Evolutionary conservation across 1,140 invertebrate species (phyloP), one percentile per base, ranked within the genome.

Genomic region (Bacillus rossius): DNA sequence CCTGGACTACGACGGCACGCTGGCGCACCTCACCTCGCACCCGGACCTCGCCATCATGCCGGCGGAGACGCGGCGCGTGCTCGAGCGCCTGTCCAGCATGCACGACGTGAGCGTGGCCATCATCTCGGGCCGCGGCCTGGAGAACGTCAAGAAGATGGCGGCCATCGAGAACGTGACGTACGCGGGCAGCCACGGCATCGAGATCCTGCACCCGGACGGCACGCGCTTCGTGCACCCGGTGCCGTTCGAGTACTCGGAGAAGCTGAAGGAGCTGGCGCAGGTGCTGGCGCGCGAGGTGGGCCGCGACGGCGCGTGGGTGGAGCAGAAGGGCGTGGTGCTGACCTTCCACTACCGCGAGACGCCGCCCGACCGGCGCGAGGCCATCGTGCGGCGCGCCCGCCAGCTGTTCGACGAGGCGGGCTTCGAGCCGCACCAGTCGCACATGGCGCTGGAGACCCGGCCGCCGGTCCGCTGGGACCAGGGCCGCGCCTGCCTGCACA

Each of bases 1-100:
- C 23, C 62, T 77, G 8, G 75, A 77, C 57, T 77, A 76, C 59
- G 75, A 77, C 61, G 75, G 75, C 7, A 77, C 75, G 1, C 60
- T 77, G 25, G 71, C 71, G 16, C 71, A 71, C 1, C 70, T 76
- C 58, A 71, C 72, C 2, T 61, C 68, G 5, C 73, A 75, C 57
- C 75, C 75, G 5, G 73, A 77, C 56, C 51, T 73, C 26, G 75
- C 75, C 16, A 50, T 67, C 8, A 60, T 77, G 54, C 69, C 72
- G 1, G 50, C 55, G 1, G 73, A 76, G 51, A 75, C 75, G 0
- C 66, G 66, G 13, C 52, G 62, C 20, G 68, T 75, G 16, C 59
- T 76, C 13, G 64, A 68, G 48, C 60, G 67, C 14, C 63, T 76
- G 19, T 45, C 72, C 14, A 65, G 65, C 55, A 69, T 67, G 59